A percentile compares a stretch with the other conserved stretches of the same genome.
Conservation (phyloP, 2,888 invertebrate species). For the Drosophila merina region DNA sequence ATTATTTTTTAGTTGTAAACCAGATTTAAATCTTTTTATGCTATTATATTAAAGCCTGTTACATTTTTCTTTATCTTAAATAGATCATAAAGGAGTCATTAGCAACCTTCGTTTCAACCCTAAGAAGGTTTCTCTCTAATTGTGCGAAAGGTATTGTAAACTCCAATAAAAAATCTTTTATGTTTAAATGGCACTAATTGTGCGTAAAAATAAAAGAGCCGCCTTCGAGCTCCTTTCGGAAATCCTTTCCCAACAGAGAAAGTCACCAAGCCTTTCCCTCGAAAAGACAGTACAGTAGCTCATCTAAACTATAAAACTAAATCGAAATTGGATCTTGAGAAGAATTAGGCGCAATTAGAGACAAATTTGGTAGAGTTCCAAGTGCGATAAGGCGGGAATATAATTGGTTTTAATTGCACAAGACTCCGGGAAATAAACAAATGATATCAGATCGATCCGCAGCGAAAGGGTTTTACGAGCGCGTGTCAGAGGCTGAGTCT, state of each 20-base stretch:
- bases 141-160: slow-evolving; percentile 11
- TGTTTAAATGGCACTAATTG: slow-evolving; percentile 11
- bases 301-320: slow-evolving; percentile 11
- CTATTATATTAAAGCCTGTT: not conserved
- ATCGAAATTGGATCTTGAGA: slow-evolving; percentile 52
- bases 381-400: slow-evolving; percentile 22
- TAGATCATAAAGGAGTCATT: not conserved
- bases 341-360: slow-evolving; percentile 69
- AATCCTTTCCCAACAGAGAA: slow-evolving; percentile 6
- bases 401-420: slow-evolving; percentile 58
- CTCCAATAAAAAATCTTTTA: slow-evolving; percentile 5
- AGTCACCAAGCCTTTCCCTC: slow-evolving; percentile 10
- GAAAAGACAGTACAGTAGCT: slow-evolving; percentile 27
- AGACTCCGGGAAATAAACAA: slow-evolving; percentile 38
- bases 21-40: not conserved
- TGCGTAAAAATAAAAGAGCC: slow-evolving; percentile 10
- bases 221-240: not conserved
- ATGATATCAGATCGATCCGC: slow-evolving; percentile 41
- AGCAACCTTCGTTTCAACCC: not conserved
- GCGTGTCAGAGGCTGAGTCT: slow-evolving; percentile 42
- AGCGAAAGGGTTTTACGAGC: slow-evolving; percentile 59
- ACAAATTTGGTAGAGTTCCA: slow-evolving; percentile 17
- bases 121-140: slow-evolving; percentile 5
- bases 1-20: not conserved
- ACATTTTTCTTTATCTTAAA: not conserved